Conservation (phyloP, 2,888 invertebrate genomes). For the Ichneumoninae sp. region DNA sequence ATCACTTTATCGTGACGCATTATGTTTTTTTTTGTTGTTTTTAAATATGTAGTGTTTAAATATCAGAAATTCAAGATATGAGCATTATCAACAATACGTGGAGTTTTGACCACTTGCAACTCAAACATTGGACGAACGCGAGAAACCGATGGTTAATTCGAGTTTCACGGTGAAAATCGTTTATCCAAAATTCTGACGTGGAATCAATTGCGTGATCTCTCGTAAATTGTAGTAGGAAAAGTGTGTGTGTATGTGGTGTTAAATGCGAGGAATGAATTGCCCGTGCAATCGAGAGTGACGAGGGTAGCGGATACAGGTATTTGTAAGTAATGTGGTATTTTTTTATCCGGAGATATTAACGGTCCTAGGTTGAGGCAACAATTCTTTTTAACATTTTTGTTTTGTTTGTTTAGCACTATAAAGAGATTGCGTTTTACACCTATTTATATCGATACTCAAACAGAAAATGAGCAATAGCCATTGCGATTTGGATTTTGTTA, state of each 20-base stretch:
- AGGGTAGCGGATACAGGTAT: constrained; percentile 41
- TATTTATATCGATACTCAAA: constrained; percentile 55
- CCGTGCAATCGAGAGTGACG: constrained; percentile 48
- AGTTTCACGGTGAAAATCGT: constrained; percentile 24
- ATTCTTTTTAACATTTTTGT: constrained; percentile 1
- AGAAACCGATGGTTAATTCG: constrained; percentile 22
- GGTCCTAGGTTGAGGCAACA: background rate
- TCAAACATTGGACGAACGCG: constrained; percentile 45
- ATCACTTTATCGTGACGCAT: constrained; percentile 44
- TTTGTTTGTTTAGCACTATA: constrained; percentile 42
- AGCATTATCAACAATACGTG: constrained; percentile 46
- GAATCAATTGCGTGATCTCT: constrained; percentile 43
- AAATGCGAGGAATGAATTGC: constrained; percentile 64
- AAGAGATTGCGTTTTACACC: constrained; percentile 52
- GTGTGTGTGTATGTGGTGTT: constrained; percentile 23
- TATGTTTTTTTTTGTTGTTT: constrained; percentile 38
- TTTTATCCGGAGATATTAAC: constrained; percentile 29
- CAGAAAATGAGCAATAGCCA: constrained; percentile 53
- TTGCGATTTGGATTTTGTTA: constrained; percentile 50
- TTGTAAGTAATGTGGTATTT: constrained; percentile 13
- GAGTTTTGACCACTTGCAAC: constrained; percentile 41
- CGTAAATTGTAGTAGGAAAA: constrained; percentile 57
- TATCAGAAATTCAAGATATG: constrained; percentile 60
- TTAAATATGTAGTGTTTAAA: constrained; percentile 53
- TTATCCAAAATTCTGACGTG: constrained; percentile 27